Base-by-base conservation (phyloP, 2,113 vertebrate genomes). In the Gavialis gangeticus region DNA sequence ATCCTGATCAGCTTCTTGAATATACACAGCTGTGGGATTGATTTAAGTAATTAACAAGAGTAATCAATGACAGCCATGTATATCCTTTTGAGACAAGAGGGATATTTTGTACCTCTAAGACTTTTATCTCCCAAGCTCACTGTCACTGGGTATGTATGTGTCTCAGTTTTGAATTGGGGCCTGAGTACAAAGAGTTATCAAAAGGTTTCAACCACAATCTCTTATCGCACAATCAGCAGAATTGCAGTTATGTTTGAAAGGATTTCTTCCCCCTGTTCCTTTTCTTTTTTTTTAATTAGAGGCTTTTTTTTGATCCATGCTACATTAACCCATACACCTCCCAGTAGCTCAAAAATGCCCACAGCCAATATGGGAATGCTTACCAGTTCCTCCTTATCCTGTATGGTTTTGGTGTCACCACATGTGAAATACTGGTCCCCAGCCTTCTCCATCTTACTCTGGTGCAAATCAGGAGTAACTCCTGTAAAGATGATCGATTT, bases 341-440 rank as follows among this genome's bases (percentile, higher is more conserved):
- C 25, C 12, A 57, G 67, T 55, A 55, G 64, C 55, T 46, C 34
- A 46, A 58, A 9, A 66, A 66, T n/a, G 12, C 58, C 66, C 1
- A 0, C 28, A 58, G 12, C 34, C 46, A 14, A 28, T 0, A 0
- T 63, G 13, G 25, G 21, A 84, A 75, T 19, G 27, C 34, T 67
- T 90, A 55, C 30, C 12, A 9, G 27, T 37, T 75, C 37, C 27
- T 46, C 46, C 28, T 46, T 54, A 55, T 75, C 24, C 69, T 22
- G 15, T 46, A 71, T 71, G 19, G 22, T 37, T 37, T 13, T 46
- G 34, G 34, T 73, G 22, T 37, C 69, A 46, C 12, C 69, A 46
- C 22, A 25, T 4, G 46, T 34, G 17, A 73, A 73, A 7, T 3
- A 4, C 19, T 82, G 90, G 22, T 18, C n/a, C 55, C 4, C 11